A percentile compares a stretch with the other conserved stretches of the same genome.
phyloP scores from a whole-genome alignment of 37 sponge, comb jelly and placozoan species.

The Diacarnus erythraeanus region DNA sequence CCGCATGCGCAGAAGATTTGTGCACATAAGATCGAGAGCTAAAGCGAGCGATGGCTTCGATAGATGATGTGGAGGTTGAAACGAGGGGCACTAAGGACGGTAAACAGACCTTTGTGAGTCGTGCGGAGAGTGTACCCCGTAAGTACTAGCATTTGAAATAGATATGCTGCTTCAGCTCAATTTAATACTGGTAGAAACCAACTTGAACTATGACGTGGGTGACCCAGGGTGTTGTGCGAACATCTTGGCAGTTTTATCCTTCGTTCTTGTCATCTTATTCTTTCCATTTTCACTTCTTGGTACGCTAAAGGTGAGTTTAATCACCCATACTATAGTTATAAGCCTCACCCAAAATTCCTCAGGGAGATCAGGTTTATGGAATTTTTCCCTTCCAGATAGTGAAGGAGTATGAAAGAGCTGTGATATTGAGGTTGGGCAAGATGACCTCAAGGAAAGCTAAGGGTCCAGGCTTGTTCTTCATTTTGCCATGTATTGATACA shows the following conservation, averaged over 20 bases:
- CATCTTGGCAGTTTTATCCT: conserved; percentile 56
- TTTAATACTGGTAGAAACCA: background rate
- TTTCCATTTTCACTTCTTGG: conserved; percentile 69
- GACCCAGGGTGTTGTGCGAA: conserved; percentile 35
- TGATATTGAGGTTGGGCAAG: conserved; percentile 91
- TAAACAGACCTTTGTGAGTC: too few relatives aligned
- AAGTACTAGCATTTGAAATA: too few relatives aligned
- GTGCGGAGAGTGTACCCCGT: too few relatives aligned
- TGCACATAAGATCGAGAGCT: too few relatives aligned
- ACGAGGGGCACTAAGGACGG: too few relatives aligned
- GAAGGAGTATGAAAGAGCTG: conserved; percentile 92
- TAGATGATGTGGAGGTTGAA: too few relatives aligned
- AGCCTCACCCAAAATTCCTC: too few relatives aligned
- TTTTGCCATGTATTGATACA: conserved; percentile 86
- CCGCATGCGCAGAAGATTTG: too few relatives aligned
- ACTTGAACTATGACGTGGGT: background rate
- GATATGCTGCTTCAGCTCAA: too few relatives aligned
- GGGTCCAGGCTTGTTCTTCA: conserved; percentile 94
- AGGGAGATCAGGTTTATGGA: too few relatives aligned
- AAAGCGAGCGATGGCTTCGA: background rate
- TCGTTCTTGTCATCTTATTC: conserved; percentile 57
- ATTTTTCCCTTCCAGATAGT: conserved; percentile 56
- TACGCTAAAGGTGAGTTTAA: conserved; percentile 54
- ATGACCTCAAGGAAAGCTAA: conserved; percentile 76
- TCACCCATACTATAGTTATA: background rate